A percentile compares a stretch with the other conserved stretches of the same genome.
Evolutionary conservation across 2,797 vertebrate species (phyloP).

Genomic region (Neostethus bicornis): DNA sequence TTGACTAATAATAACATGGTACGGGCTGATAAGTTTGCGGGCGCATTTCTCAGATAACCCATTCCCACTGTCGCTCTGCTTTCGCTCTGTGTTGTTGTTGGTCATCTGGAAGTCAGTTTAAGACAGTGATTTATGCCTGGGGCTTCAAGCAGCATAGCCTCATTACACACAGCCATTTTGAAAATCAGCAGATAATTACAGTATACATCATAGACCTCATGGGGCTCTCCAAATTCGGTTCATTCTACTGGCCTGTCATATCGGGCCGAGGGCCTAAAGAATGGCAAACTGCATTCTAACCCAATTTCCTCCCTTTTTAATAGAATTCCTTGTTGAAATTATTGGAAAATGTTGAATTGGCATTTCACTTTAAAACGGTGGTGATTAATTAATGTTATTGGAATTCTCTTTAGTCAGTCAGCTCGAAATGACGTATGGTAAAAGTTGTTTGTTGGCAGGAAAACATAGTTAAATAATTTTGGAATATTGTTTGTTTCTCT

Average conservation of each 20-base stretch:
- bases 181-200: slow-evolving; percentile 87
- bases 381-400: slow-evolving; percentile 34
- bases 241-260: slow-evolving; percentile 70
- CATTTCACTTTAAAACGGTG: slow-evolving; percentile 37
- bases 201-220: slow-evolving; percentile 82
- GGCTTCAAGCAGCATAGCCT: slow-evolving; percentile 77
- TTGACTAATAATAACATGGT: slow-evolving; percentile 61
- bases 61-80: slow-evolving; percentile 48
- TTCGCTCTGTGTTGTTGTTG: slow-evolving; percentile 69
- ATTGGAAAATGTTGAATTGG: slow-evolving; percentile 26
- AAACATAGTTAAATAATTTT: slow-evolving; percentile 3
- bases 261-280: slow-evolving; percentile 57
- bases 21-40: slow-evolving; percentile 66
- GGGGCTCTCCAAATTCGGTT: slow-evolving; percentile 68
- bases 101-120: slow-evolving; percentile 77
- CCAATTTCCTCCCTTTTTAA: slow-evolving; percentile 44
- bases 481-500: slow-evolving; percentile 11
- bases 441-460: slow-evolving; percentile 15
- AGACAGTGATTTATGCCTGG: slow-evolving; percentile 83
- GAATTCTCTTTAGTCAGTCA: slow-evolving; percentile 21
- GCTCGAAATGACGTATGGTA: slow-evolving; percentile 5
- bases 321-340: slow-evolving; percentile 24
- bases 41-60: slow-evolving; percentile 57
- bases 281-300: slow-evolving; percentile 53
- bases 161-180: slow-evolving; percentile 85